Evolutionary conservation across 30 jellyfish, hydroid and myxozoan genomes (phyloP), one percentile per base, ranked within the genome.

Genomic region (Cassiopea andromeda): DNA sequence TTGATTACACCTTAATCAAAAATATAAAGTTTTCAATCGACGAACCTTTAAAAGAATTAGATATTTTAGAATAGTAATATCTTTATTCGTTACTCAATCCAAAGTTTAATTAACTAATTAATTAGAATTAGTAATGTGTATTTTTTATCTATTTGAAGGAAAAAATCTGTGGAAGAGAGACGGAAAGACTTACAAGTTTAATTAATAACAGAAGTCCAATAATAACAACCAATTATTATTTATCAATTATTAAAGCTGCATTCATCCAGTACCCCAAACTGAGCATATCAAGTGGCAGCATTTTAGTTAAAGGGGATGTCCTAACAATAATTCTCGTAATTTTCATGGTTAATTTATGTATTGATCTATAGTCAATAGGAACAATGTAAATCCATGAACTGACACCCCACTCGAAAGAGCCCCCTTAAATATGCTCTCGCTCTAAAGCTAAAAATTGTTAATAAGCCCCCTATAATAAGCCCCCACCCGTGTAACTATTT

Each of bases 131-230:
- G n/a, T n/a, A n/a, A n/a, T n/a, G n/a, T n/a, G n/a, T n/a, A n/a
- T n/a, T n/a, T n/a, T n/a, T n/a, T 6, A 8, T 61, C 43, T 70
- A 5, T 71, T n/a, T 9, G 7, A 68, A 88, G 90, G 82, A 68
- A 7, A 82, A 58, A 54, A 88, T 85, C 15, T 93, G 98, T 49
- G 80, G 61, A 27, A 82, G 90, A 17, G 98, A 93, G 73, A 94
- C 97, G 1, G 92, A 93, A 59, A 46, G 94, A 59, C 27, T 93
- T 13, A 15, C 93, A 50, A 90, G 81, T n/a, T 64, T 88, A 67
- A 93, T 93, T 45, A 93, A 93, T 84, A 60, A 78, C 45, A 60
- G 89, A 59, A 93, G 95, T 80, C 98, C 98, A 1, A n/a, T 87
- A 46, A 61, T 88, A 19, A 54, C 97, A 45, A 73, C 98, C 14